These are phyloP conservation scores for Glyptemys insculpta DNA, from an alignment of 2,797 vertebrate genomes.

Conservation along the genomic window DNA sequence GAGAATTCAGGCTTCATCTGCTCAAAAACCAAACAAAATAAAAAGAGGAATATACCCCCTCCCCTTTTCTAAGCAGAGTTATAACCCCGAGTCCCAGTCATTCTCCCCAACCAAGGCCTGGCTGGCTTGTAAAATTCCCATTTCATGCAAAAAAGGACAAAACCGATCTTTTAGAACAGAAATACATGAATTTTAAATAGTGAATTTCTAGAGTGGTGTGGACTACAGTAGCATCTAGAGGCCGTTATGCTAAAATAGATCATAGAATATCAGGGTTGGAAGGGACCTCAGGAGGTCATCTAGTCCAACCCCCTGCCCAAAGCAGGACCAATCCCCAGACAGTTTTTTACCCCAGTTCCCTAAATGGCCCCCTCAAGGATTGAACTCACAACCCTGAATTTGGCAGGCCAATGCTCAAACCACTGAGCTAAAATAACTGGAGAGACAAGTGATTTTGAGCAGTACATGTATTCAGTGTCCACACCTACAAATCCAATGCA, in stretches of 20 bases:
- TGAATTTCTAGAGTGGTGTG: not conserved
- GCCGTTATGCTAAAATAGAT: not conserved
- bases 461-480: not conserved
- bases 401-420: no score
- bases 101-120: not conserved
- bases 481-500: not conserved
- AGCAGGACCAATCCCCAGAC: no score
- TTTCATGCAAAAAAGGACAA: not conserved
- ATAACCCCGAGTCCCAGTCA: not conserved
- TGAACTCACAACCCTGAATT: no score
- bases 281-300: no score
- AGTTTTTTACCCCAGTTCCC: no score
- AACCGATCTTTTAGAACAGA: not conserved
- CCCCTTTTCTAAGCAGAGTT: not conserved
- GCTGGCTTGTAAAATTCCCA: not conserved
- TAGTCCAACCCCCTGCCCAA: no score
- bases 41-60: conserved; percentile 5
- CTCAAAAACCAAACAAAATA: not conserved
- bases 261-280: no score
- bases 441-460: not conserved
- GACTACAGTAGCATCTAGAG: not conserved
- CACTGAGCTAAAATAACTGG: not conserved
- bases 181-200: not conserved
- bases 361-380: no score
- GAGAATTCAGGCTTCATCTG: not conserved